Conservation (phyloP, 2,888 invertebrate species). For the Meandrusa payeni region DNA sequence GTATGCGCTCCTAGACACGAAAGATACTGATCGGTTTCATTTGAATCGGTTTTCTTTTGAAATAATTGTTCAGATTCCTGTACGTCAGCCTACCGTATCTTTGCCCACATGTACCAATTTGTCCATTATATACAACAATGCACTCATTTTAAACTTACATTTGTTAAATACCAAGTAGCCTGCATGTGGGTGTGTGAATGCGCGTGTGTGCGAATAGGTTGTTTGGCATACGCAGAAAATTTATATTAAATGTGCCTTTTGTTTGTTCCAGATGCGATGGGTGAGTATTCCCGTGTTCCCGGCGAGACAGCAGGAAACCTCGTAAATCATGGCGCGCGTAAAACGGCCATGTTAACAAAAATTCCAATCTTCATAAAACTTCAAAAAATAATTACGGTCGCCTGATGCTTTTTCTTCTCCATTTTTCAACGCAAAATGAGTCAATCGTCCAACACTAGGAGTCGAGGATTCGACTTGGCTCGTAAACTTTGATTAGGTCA, state of each 20-base stretch:
- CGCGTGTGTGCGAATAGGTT: too few species aligned
- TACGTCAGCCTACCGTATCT: too few species aligned
- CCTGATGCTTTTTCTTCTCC: slow-evolving; percentile 30
- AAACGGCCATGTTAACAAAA: slow-evolving; percentile 67
- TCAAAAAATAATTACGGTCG: slow-evolving; percentile 67
- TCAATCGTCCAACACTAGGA: slow-evolving; percentile 78
- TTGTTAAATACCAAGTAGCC: too few species aligned
- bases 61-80: too few species aligned
- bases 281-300: slow-evolving; percentile 78
- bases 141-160: too few species aligned
- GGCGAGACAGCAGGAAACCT: slow-evolving; percentile 50
- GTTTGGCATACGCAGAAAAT: slow-evolving; percentile 1
- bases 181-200: too few species aligned
- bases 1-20: too few species aligned
- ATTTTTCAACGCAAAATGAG: slow-evolving; percentile 64
- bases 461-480: slow-evolving; percentile 77
- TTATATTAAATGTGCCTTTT: slow-evolving; percentile 35
- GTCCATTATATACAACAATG: too few species aligned
- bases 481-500: slow-evolving; percentile 81
- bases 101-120: too few species aligned
- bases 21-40: too few species aligned
- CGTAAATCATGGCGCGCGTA: slow-evolving; percentile 64
- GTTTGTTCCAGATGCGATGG: slow-evolving; percentile 91
- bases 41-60: too few species aligned
- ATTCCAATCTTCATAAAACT: slow-evolving; percentile 79